phyloP scores from a whole-genome alignment of 2,113 vertebrate genomes.

The Syngnathus scovelli region DNA sequence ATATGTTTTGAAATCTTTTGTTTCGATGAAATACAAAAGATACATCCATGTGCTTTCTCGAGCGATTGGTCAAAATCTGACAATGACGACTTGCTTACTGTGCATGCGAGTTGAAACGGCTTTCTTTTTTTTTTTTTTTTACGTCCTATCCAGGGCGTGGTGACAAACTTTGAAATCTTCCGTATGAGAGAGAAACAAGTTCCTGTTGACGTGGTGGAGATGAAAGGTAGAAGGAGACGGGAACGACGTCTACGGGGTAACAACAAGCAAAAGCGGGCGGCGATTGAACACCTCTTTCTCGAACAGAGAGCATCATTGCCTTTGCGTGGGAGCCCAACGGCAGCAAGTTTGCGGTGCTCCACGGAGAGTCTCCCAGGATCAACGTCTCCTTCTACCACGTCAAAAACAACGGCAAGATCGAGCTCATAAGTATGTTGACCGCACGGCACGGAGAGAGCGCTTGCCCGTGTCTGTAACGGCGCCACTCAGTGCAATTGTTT shows the following conservation, averaged over 20 bases:
- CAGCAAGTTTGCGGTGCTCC: conserved; percentile 95
- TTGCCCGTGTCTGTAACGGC: no score
- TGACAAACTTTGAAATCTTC: conserved; percentile 99
- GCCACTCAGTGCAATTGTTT: background rate
- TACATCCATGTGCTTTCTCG: no score
- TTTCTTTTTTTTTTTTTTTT: background rate
- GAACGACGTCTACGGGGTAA: no score
- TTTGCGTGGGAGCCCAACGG: conserved; percentile 98
- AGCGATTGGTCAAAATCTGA: no score
- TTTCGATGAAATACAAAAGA: no score
- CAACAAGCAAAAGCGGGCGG: background rate
- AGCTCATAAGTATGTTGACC: conserved; percentile 85
- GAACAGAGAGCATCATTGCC: conserved; percentile 90
- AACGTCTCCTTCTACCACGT: conserved; percentile 94
- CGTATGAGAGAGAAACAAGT: conserved; percentile 98
- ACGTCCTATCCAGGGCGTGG: conserved; percentile 78
- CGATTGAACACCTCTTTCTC: background rate
- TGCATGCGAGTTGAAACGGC: background rate
- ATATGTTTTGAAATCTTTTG: no score
- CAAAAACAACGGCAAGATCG: conserved; percentile 97
- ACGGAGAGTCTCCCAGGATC: conserved; percentile 91
- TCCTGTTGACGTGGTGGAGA: conserved; percentile 96
- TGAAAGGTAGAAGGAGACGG: conserved; percentile 81
- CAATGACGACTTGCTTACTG: background rate
- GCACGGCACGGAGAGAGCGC: no score